Conservation (phyloP, 2,113 vertebrate genomes). For the Bubo scandiacus region DNA sequence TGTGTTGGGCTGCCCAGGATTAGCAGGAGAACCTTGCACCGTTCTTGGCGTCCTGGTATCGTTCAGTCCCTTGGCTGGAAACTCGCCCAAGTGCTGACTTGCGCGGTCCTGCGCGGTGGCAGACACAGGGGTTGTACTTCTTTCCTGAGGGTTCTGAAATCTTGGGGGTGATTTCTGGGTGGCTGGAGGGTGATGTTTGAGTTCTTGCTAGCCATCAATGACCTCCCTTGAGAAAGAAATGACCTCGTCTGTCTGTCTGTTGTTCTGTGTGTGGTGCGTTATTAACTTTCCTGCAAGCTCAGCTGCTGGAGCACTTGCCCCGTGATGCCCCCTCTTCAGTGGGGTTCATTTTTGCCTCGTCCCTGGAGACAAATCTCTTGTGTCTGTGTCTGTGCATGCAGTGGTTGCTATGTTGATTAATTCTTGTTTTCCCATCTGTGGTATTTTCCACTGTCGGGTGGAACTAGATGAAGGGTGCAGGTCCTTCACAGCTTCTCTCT, state of each 20-base stretch:
- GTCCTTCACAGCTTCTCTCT: too few species aligned
- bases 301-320: neutral
- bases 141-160: neutral
- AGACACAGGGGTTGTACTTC: neutral
- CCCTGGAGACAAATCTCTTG: neutral
- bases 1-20: neutral
- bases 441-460: neutral
- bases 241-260: neutral
- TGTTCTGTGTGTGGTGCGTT: neutral
- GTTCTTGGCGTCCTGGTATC: neutral
- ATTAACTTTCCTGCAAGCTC: neutral
- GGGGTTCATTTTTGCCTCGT: neutral
- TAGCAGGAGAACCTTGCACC: neutral
- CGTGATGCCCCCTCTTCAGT: neutral
- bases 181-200: neutral
- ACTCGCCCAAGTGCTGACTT: accelerated
- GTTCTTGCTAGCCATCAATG: neutral
- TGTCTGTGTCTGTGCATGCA: neutral
- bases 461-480: neutral
- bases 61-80: accelerated
- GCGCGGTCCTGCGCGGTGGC: accelerated
- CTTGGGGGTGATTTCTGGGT: neutral
- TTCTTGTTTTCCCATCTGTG: neutral
- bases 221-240: neutral
- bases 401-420: neutral